These are phyloP conservation scores for Dendrocincla fuliginosa DNA, from an alignment of 2,797 vertebrate genomes.

Conservation along the genomic window DNA sequence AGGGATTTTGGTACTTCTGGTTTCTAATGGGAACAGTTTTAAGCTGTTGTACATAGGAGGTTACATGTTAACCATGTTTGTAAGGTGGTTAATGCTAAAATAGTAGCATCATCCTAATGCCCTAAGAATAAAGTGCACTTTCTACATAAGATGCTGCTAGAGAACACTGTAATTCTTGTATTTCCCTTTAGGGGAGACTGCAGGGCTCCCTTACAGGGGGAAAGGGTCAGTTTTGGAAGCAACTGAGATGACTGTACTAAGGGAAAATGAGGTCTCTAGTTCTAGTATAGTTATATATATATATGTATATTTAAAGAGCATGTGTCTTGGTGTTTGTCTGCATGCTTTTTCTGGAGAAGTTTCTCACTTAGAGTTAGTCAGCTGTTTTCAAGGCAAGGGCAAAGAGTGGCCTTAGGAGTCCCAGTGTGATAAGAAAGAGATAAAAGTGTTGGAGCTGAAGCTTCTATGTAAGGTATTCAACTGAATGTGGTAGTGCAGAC, in stretches of 20 bases:
- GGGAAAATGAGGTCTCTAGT: background rate
- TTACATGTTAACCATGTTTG: background rate
- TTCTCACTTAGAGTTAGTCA: background rate
- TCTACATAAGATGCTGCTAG: background rate
- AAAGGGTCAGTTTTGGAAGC: background rate
- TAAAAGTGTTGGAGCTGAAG: background rate
- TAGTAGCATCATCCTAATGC: background rate
- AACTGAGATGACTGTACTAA: background rate
- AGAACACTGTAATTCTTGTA: background rate
- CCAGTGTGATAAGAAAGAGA: background rate
- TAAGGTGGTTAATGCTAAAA: background rate
- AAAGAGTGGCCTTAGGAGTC: background rate
- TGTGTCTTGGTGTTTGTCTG: background rate
- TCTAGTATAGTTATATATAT: background rate
- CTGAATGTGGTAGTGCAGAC: background rate
- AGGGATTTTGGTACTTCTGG: background rate
- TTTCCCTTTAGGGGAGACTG: background rate
- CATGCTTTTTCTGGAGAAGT: background rate
- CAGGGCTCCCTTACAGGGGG: background rate
- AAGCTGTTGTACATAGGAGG: background rate
- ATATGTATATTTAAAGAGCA: background rate
- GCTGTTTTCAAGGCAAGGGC: background rate
- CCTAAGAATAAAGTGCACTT: background rate
- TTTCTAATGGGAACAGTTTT: background rate
- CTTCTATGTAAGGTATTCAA: fast-evolving